phyloP scores from a whole-genome alignment of 2,888 invertebrate genomes.

The Leucophora obtusa region DNA sequence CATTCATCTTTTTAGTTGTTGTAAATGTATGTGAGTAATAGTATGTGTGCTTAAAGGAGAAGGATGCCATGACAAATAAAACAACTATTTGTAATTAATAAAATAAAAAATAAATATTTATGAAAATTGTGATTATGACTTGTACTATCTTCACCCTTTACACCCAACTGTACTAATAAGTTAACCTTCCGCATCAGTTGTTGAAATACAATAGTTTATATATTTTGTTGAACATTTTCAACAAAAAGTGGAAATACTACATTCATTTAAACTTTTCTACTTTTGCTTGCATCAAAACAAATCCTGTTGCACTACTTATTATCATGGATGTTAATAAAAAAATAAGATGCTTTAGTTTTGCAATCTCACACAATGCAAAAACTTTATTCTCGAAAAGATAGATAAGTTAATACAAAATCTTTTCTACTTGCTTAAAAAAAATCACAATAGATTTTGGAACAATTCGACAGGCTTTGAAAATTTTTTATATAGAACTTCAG shows the following conservation, averaged over 20 bases:
- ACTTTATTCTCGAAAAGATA: constrained; percentile 23
- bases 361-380: constrained; percentile 8
- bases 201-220: constrained; percentile 28
- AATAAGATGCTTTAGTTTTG: not conserved
- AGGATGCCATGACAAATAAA: not conserved
- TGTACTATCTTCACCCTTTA: too few species aligned
- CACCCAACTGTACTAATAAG: not conserved
- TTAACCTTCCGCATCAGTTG: not conserved
- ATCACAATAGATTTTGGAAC: not conserved
- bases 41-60: not conserved
- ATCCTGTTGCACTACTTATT: constrained; percentile 45
- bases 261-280: not conserved
- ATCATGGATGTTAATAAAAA: constrained; percentile 25
- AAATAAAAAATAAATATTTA: too few species aligned
- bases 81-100: too few species aligned
- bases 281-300: constrained; percentile 17
- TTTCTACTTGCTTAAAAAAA: constrained; percentile 6
- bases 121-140: too few species aligned
- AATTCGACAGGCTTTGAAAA: constrained; percentile 32
- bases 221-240: constrained; percentile 22
- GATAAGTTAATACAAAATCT: constrained; percentile 20
- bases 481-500: not conserved
- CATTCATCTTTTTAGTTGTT: constrained; percentile 38
- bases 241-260: constrained; percentile 26
- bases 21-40: not conserved